phyloP scores from a whole-genome alignment of 1,140 invertebrate species.

The Magallana gigas region DNA sequence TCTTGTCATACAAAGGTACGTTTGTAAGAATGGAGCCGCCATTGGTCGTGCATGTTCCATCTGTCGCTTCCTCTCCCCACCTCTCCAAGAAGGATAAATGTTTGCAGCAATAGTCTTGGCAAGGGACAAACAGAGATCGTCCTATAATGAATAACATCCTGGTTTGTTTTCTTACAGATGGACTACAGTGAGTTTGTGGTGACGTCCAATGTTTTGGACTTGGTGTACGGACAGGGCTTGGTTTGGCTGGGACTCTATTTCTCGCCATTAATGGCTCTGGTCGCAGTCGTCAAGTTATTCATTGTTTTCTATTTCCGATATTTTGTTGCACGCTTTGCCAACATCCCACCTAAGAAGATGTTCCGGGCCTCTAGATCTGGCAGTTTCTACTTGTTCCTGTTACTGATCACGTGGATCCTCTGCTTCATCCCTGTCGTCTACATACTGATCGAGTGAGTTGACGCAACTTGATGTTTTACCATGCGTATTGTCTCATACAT shows the following conservation, averaged over 20 bases:
- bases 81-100: too few species aligned
- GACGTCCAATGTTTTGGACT: conserved; percentile 84
- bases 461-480: too few species aligned
- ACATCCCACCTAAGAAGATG: conserved; percentile 66
- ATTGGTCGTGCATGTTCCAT: too few species aligned
- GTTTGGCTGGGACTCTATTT: conserved; percentile 87
- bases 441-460: conserved; percentile 69
- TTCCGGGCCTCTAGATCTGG: conserved; percentile 73
- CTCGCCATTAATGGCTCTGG: conserved; percentile 83
- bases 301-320: conserved; percentile 86
- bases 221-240: conserved; percentile 87
- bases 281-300: conserved; percentile 84
- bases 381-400: conserved; percentile 71
- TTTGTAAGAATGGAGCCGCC: too few species aligned
- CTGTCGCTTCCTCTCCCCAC: too few species aligned
- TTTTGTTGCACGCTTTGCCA: conserved; percentile 75
- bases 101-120: too few species aligned
- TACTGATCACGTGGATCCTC: conserved; percentile 69
- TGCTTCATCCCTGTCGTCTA: conserved; percentile 69
- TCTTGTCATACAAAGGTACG: too few species aligned
- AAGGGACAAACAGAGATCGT: too few species aligned
- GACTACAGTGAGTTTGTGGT: conserved; percentile 84
- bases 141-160: too few species aligned
- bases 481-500: too few species aligned
- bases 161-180: conserved; percentile 63